Base-by-base conservation (phyloP, 2,888 invertebrate genomes). In the Holacanthella duospinosa region DNA sequence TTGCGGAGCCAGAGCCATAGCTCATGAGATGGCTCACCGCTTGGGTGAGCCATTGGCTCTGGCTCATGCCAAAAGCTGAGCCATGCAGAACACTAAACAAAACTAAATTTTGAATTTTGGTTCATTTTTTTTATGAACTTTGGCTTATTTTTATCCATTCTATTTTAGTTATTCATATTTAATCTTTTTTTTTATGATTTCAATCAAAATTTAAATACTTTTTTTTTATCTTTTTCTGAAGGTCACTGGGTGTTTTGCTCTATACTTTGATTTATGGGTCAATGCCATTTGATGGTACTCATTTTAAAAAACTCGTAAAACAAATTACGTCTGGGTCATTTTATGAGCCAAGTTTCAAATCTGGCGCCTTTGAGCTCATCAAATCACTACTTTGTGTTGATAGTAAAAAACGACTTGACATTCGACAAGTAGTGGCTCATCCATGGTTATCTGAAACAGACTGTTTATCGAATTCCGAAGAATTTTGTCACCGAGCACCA, bases 251-350 rank as follows among this genome's bases (percentile, higher is more conserved):
- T 62, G 97, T 99, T 58, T 82, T 99, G 57, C 82, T 99, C 12
- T 99, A 99, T 78, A 97, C 97, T 56, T 82, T 99, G 75, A 96
- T 99, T 71, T 99, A 97, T 78, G 97, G 97, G 73, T 94, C 96
- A 70, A 99, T 99, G 99, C 99, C 83, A 25, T 71, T 68, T 57
- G 97, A 97, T 80, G 97, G 97, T 66, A 92, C 93, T 68, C 95
- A 97, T 80, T 97, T 97, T 79, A 94, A 94, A 79, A 85, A 92
- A 75, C 85, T 99, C 75, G 94, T 95, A 68, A 88, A 90, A 76
- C 95, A 96, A 80, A 97, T 97, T 76, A 94, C 95, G 74, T 88
- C 90, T 76, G 96, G 96, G 3, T 94, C 95, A 78, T 99, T 96
- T 78, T 95, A 91, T 76, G 96, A 97, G 79, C 97, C 97, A 56